Evolutionary conservation across 2,797 vertebrate species (phyloP).

Genomic region (Phataginus tricuspis): DNA sequence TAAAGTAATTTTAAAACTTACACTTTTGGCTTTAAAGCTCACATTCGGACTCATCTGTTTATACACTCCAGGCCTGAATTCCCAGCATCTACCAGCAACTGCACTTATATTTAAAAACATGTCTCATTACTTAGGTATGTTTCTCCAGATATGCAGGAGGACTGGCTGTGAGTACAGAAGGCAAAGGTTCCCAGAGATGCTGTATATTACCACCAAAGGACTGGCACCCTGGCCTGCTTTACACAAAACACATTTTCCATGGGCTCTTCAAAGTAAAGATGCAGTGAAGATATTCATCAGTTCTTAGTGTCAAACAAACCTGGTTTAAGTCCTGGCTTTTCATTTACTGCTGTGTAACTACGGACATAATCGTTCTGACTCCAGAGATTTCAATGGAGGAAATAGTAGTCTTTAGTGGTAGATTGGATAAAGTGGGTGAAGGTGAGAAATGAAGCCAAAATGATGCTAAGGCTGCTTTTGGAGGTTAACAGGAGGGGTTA

Average conservation of each 20-base stretch:
- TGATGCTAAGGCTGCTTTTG: neutral
- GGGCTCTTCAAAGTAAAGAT: neutral
- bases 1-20: constrained; percentile 27
- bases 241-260: neutral
- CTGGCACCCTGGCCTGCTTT: neutral
- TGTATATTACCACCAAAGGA: neutral
- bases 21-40: constrained; percentile 24
- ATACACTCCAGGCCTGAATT: neutral
- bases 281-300: neutral
- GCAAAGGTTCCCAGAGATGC: neutral
- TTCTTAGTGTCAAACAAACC: neutral
- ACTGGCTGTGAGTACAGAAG: neutral
- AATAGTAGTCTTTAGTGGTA: neutral
- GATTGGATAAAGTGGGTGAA: neutral
- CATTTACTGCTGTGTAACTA: neutral
- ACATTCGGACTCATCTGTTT: neutral
- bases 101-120: neutral
- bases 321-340: neutral
- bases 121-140: neutral
- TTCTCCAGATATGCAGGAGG: neutral
- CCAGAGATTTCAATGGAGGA: neutral
- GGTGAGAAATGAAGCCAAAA: neutral
- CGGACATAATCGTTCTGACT: neutral
- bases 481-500: neutral
- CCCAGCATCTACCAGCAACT: neutral